Conservation (phyloP, 2,888 invertebrate species). For the Agonopterix heracliana region DNA sequence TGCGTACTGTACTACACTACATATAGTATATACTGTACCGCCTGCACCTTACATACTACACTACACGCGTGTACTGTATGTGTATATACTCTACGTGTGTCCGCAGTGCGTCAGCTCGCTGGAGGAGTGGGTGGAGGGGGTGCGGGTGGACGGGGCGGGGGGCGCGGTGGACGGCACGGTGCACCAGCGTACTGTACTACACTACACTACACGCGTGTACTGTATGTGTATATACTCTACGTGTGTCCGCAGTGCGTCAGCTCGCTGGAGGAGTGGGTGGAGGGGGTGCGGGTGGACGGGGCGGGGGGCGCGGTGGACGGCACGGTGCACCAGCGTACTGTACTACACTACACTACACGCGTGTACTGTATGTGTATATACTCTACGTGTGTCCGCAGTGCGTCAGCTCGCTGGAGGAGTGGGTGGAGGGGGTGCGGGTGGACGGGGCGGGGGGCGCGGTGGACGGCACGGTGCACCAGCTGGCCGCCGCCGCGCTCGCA, state of each 20-base stretch:
- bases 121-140: constrained; percentile 94
- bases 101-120: constrained; percentile 92
- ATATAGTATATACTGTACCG: too few relatives aligned
- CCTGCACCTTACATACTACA: not conserved
- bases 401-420: constrained; percentile 92
- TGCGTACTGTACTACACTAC: too few relatives aligned
- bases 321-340: constrained; percentile 97
- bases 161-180: constrained; percentile 98
- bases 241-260: constrained; percentile 94
- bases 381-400: too few relatives aligned
- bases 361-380: too few relatives aligned
- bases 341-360: too few relatives aligned
- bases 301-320: constrained; percentile 95
- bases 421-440: constrained; percentile 89
- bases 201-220: too few relatives aligned
- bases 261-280: constrained; percentile 94
- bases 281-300: constrained; percentile 86
- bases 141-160: constrained; percentile 84
- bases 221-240: too few relatives aligned
- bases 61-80: too few relatives aligned
- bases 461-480: constrained; percentile 98
- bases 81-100: too few relatives aligned
- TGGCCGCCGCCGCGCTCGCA: constrained; percentile 95
- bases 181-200: too few relatives aligned
- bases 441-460: constrained; percentile 90